Evolutionary conservation across 2,888 invertebrate genomes (phyloP).

Genomic region (Elmis aenea): DNA sequence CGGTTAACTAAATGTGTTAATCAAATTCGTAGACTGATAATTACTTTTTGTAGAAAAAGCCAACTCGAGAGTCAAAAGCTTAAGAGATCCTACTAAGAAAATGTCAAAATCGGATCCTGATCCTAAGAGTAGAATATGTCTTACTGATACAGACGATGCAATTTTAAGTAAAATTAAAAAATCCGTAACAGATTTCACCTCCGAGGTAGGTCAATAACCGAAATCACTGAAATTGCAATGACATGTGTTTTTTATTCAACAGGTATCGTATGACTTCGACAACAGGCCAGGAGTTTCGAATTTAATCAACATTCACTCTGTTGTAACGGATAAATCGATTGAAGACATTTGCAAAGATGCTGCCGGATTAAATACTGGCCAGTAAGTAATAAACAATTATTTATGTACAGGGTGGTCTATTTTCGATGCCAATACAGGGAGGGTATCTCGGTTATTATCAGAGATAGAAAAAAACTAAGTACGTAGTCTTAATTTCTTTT

Average conservation of each 20-base stretch:
- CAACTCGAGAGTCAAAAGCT: constrained; percentile 67
- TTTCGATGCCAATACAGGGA: too few species aligned
- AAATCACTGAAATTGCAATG: neutral
- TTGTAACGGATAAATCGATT: constrained; percentile 60
- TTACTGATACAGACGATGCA: constrained; percentile 69
- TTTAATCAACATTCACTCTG: constrained; percentile 77
- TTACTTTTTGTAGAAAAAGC: constrained; percentile 47
- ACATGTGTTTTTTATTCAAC: constrained; percentile 4
- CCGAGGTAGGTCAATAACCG: constrained; percentile 48
- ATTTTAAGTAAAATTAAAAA: constrained; percentile 74
- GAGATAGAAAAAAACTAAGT: too few species aligned
- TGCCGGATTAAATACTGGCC: constrained; percentile 64
- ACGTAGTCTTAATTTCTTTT: too few species aligned
- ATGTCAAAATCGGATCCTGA: constrained; percentile 96
- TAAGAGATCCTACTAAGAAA: constrained; percentile 83
- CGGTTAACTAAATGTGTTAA: constrained; percentile 41
- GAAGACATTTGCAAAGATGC: constrained; percentile 67
- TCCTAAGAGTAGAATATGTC: constrained; percentile 69
- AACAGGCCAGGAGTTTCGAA: constrained; percentile 85
- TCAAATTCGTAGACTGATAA: neutral
- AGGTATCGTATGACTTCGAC: too few species aligned
- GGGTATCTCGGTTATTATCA: too few species aligned
- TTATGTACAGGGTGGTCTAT: too few species aligned
- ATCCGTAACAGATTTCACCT: constrained; percentile 85
- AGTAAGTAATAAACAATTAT: constrained; percentile 48